phyloP scores from a whole-genome alignment of 2,113 vertebrate species.

The Megaptera novaeangliae region DNA sequence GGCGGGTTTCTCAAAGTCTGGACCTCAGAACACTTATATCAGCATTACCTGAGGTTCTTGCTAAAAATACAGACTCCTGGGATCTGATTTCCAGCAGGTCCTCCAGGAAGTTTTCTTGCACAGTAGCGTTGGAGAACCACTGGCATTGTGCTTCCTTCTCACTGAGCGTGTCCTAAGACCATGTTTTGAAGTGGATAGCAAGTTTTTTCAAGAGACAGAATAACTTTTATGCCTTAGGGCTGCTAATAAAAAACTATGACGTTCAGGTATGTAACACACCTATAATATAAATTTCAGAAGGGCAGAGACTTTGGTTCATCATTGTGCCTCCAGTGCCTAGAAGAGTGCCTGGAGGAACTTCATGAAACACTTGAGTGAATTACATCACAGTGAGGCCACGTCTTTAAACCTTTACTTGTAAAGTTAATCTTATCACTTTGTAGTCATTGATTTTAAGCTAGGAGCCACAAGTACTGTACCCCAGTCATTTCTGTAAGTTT shows the following conservation, averaged over 20 bases:
- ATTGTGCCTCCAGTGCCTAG: background rate
- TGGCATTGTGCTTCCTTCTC: background rate
- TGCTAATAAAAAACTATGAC: background rate
- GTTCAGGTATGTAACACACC: background rate
- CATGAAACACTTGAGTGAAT: background rate
- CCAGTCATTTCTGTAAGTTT: background rate
- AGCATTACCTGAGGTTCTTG: background rate
- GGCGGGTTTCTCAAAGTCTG: background rate
- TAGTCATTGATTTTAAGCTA: background rate
- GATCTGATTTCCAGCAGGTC: background rate
- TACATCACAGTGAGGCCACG: background rate
- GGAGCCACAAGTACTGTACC: background rate
- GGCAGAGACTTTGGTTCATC: background rate
- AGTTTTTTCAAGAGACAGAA: constrained; percentile 8
- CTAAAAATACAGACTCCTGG: background rate
- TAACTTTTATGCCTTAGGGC: background rate
- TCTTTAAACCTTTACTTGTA: background rate
- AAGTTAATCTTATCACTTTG: background rate
- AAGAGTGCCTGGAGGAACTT: background rate
- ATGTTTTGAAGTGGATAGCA: background rate
- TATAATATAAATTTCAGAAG: background rate
- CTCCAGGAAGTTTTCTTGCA: background rate
- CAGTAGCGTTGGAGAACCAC: background rate
- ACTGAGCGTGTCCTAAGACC: background rate
- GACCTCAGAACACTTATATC: background rate